phyloP scores from a whole-genome alignment of 2,113 vertebrate species.

The Urocynchramus pylzowi region DNA sequence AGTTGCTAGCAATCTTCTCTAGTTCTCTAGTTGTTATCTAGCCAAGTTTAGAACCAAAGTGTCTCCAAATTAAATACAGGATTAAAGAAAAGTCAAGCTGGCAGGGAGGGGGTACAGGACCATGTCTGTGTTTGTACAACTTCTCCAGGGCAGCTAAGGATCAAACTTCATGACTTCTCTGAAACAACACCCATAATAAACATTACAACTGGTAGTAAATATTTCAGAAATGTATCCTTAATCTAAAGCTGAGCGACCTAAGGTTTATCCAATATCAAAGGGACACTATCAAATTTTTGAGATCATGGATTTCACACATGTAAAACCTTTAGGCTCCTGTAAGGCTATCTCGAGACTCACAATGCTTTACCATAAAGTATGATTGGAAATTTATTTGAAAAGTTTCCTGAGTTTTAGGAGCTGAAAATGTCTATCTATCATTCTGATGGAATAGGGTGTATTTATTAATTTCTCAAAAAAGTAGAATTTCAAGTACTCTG shows the following conservation, averaged over 20 bases:
- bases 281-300: slow-evolving; percentile 27
- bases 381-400: background rate
- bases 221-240: slow-evolving; percentile 41
- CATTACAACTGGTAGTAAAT: slow-evolving; percentile 45
- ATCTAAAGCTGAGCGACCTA: slow-evolving; percentile 9
- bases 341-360: background rate
- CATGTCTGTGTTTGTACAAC: background rate
- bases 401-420: background rate
- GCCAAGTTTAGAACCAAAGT: background rate
- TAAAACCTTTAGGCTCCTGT: background rate
- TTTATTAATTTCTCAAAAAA: background rate
- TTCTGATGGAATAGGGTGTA: background rate
- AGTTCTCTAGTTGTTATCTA: background rate
- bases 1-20: background rate
- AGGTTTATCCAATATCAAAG: slow-evolving; percentile 51
- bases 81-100: background rate
- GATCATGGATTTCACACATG: slow-evolving; percentile 1
- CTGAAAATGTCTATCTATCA: background rate
- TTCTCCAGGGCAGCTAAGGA: slow-evolving; percentile 17
- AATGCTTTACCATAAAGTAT: background rate
- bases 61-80: background rate
- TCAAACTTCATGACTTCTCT: slow-evolving; percentile 51
- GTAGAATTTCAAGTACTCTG: background rate
- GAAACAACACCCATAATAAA: slow-evolving; percentile 31
- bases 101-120: background rate